A percentile compares a stretch with the other conserved stretches of the same genome.
phyloP scores from a whole-genome alignment of 2,888 invertebrate genomes.

The Nomada ferruginata region DNA sequence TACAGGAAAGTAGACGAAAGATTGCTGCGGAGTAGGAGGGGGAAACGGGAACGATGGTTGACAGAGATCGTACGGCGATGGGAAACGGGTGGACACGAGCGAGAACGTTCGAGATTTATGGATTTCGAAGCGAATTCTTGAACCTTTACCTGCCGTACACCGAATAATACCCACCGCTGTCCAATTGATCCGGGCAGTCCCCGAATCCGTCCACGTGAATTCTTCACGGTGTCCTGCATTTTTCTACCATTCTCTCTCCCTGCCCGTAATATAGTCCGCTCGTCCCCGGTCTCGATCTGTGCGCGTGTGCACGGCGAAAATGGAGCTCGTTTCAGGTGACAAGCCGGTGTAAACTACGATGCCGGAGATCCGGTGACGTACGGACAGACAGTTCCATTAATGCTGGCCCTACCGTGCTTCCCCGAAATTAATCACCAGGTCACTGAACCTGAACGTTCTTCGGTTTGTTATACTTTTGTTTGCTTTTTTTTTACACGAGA shows the following conservation, averaged over 20 bases:
- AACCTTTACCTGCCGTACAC: conserved; percentile 38
- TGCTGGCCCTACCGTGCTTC: conserved; percentile 42
- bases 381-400: conserved; percentile 61
- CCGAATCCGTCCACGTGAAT: conserved; percentile 57
- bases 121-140: conserved; percentile 58
- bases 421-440: conserved; percentile 50
- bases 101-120: conserved; percentile 58
- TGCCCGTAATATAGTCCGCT: neutral
- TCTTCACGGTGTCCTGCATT: conserved; percentile 4
- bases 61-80: conserved; percentile 45
- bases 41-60: conserved; percentile 37
- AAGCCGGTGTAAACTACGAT: conserved; percentile 52
- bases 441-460: conserved; percentile 3
- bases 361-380: conserved; percentile 42
- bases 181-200: conserved; percentile 64
- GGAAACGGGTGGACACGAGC: conserved; percentile 31
- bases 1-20: conserved; percentile 30
- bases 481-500: neutral
- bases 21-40: conserved; percentile 38
- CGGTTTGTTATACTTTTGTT: conserved; percentile 4
- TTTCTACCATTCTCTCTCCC: neutral
- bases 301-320: conserved; percentile 35
- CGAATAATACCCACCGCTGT: conserved; percentile 57
- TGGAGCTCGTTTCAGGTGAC: conserved; percentile 58
- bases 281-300: too few relatives aligned